Conservation (phyloP, 30 jellyfish, hydroid and myxozoan species). For the Sanderia malayensis region DNA sequence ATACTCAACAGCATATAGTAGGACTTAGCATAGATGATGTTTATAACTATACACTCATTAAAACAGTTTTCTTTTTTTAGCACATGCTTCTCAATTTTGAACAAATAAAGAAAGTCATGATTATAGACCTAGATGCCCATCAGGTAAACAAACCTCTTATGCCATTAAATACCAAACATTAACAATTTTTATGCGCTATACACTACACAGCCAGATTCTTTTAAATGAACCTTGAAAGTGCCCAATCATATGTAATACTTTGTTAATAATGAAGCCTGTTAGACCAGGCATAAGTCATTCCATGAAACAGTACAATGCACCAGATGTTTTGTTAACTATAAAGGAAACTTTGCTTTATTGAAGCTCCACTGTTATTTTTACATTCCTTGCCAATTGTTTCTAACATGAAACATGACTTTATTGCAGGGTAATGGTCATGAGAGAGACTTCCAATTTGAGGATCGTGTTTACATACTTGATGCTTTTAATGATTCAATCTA, state of each 20-base stretch:
- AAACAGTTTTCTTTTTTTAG: slow-evolving; percentile 28
- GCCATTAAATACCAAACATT: too few relatives aligned
- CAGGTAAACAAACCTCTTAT: slow-evolving; percentile 52
- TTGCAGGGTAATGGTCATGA: slow-evolving; percentile 97
- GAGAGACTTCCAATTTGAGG: slow-evolving; percentile 70
- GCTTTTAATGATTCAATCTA: slow-evolving; percentile 74
- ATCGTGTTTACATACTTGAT: slow-evolving; percentile 78
- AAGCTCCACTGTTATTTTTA: too few relatives aligned
- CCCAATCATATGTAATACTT: too few relatives aligned
- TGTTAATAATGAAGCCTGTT: too few relatives aligned
- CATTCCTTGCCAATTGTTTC: background rate
- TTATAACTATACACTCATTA: too few relatives aligned
- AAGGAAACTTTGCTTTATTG: too few relatives aligned
- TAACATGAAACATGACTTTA: background rate
- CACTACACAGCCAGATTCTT: background rate
- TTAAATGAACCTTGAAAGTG: too few relatives aligned
- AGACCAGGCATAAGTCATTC: too few relatives aligned
- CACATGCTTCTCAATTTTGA: slow-evolving; percentile 37
- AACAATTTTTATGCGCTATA: background rate
- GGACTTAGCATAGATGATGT: too few relatives aligned
- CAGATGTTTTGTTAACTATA: too few relatives aligned
- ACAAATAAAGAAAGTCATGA: slow-evolving; percentile 64
- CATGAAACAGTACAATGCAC: too few relatives aligned
- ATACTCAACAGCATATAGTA: too few relatives aligned
- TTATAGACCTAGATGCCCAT: slow-evolving; percentile 92